A percentile compares a stretch with the other conserved stretches of the same genome.
phyloP scores from a whole-genome alignment of 2,113 vertebrate species.

The Calypte anna region DNA sequence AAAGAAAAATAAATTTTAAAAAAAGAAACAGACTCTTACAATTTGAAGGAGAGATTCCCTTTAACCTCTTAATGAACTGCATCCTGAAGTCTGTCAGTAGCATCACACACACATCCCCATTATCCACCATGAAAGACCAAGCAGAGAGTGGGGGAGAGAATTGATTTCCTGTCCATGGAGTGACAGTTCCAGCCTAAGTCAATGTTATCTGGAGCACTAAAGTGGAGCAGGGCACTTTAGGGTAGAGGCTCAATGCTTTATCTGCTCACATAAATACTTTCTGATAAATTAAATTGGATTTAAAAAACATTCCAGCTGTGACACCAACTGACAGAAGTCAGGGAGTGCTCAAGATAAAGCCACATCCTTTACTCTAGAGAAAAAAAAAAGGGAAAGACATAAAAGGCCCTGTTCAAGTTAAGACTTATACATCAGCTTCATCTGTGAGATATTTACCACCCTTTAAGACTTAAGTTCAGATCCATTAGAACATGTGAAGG shows the following conservation, averaged over 20 bases:
- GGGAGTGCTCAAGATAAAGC: slow-evolving; percentile 24
- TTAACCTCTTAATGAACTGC: slow-evolving; percentile 46
- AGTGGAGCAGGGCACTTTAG: slow-evolving; percentile 11
- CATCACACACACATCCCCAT: slow-evolving; percentile 40
- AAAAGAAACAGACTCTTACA: not conserved
- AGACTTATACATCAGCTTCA: not conserved
- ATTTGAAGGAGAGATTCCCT: not conserved
- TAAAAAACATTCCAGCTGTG: slow-evolving; percentile 25
- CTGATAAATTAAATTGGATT: slow-evolving; percentile 46
- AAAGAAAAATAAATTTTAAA: not conserved
- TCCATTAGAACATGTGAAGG: not conserved
- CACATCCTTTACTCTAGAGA: not conserved
- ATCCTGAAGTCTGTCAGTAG: slow-evolving; percentile 58
- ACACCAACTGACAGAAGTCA: slow-evolving; percentile 24
- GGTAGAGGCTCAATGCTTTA: slow-evolving; percentile 25
- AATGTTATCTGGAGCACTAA: slow-evolving; percentile 33
- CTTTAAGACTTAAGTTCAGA: not conserved
- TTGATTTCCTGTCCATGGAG: not conserved
- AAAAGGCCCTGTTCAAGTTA: not conserved
- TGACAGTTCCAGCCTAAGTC: not conserved
- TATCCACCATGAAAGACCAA: not conserved
- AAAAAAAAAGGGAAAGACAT: not conserved
- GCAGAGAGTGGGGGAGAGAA: not conserved
- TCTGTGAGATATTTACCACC: not conserved
- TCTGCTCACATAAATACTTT: slow-evolving; percentile 37